Evolutionary conservation across 2,888 invertebrate genomes (phyloP).

Genomic region (Trypoxylon attenuatum): DNA sequence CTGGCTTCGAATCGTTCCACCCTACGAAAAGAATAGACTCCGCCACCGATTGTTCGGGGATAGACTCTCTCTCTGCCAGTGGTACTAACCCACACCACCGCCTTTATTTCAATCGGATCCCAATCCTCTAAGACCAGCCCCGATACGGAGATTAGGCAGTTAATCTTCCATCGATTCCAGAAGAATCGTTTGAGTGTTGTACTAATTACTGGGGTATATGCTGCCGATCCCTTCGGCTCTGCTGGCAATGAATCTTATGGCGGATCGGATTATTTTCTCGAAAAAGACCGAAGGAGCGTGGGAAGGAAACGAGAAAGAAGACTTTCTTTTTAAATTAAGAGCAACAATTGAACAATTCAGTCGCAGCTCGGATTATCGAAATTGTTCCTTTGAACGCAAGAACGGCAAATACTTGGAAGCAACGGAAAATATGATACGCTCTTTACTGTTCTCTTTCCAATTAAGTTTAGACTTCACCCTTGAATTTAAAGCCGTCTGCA

Average conservation of each 20-base stretch:
- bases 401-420: no score
- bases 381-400: no score
- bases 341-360: no score
- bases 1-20: slow-evolving; percentile 34
- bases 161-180: slow-evolving; percentile 39
- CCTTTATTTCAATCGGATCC: slow-evolving; percentile 52
- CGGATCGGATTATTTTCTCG: no score
- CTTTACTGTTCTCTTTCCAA: no score
- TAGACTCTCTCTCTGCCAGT: slow-evolving; percentile 25
- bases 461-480: no score
- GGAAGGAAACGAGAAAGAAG: no score
- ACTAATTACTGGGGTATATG: neutral
- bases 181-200: slow-evolving; percentile 1
- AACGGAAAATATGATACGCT: no score
- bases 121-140: slow-evolving; percentile 15
- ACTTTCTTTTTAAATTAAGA: no score
- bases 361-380: no score
- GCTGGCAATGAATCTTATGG: neutral
- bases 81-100: slow-evolving; percentile 21
- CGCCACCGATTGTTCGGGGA: slow-evolving; percentile 44
- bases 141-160: slow-evolving; percentile 42
- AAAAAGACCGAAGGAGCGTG: no score
- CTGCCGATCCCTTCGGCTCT: neutral
- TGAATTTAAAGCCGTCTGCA: no score
- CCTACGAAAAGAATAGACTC: slow-evolving; percentile 17